phyloP scores from a whole-genome alignment of 1,140 invertebrate species.

The Heliothis subflexa region DNA sequence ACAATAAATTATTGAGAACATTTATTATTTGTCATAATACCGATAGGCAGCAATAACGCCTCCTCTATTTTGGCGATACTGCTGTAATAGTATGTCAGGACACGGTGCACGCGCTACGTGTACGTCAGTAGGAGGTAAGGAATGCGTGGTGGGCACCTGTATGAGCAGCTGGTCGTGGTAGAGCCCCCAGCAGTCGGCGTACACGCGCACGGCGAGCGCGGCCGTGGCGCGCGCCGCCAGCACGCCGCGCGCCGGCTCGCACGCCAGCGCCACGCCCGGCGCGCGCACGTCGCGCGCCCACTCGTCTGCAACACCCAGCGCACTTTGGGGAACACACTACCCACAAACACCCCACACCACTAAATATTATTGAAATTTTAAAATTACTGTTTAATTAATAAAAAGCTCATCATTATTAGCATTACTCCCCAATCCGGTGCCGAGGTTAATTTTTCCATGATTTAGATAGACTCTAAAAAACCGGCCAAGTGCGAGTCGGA shows the following conservation, averaged over 20 bases:
- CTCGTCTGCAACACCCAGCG: constrained; percentile 45
- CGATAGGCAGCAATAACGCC: background rate
- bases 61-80: too few relatives aligned
- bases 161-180: constrained; percentile 69
- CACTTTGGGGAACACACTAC: background rate
- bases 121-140: background rate
- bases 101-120: too few relatives aligned
- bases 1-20: too few relatives aligned
- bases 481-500: too few relatives aligned
- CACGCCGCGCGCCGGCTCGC: constrained; percentile 45
- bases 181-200: constrained; percentile 68
- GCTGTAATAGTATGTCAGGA: too few relatives aligned
- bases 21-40: too few relatives aligned
- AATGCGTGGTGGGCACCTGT: constrained; percentile 48
- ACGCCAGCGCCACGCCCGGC: constrained; percentile 57
- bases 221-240: constrained; percentile 41
- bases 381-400: too few relatives aligned
- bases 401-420: too few relatives aligned
- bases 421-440: too few relatives aligned
- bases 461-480: too few relatives aligned
- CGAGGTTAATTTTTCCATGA: too few relatives aligned
- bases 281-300: constrained; percentile 54
- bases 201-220: constrained; percentile 53
- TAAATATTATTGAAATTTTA: background rate
- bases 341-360: background rate